These are phyloP conservation scores for Amblyjoppa fuscipennis DNA, from an alignment of 2,888 invertebrate genomes.

Conservation along the genomic window DNA sequence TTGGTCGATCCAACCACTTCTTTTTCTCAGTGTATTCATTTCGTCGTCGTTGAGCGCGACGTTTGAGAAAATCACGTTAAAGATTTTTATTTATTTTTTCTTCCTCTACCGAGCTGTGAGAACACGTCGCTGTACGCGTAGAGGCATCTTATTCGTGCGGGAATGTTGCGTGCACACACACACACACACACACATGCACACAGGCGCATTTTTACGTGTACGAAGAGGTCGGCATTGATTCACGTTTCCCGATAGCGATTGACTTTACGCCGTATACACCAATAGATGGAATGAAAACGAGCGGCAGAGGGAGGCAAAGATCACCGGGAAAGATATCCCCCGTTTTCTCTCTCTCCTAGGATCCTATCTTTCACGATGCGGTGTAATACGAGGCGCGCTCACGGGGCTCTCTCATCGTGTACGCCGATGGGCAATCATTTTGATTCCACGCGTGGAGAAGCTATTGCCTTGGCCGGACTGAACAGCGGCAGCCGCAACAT, in stretches of 20 bases:
- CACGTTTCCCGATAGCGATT: conserved; percentile 61
- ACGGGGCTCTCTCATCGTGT: conserved; percentile 7
- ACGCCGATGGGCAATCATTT: conserved; percentile 64
- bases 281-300: conserved; percentile 26
- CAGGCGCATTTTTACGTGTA: not conserved
- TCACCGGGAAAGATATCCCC: conserved; percentile 55
- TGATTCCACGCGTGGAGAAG: conserved; percentile 60
- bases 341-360: conserved; percentile 38
- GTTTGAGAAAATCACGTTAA: not conserved
- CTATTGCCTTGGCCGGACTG: not conserved
- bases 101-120: not conserved
- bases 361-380: conserved; percentile 55
- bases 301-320: conserved; percentile 42
- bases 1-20: no score
- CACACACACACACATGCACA: not conserved
- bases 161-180: conserved; percentile 26
- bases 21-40: no score
- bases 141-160: not conserved
- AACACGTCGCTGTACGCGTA: not conserved
- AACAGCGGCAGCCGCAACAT: not conserved
- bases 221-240: conserved; percentile 44
- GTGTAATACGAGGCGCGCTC: conserved; percentile 51
- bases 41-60: not conserved
- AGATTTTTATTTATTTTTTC: not conserved
- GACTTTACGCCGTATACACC: conserved; percentile 31